Evolutionary conservation across 2,888 invertebrate genomes (phyloP).

Genomic region (Nomada hirtipes): DNA sequence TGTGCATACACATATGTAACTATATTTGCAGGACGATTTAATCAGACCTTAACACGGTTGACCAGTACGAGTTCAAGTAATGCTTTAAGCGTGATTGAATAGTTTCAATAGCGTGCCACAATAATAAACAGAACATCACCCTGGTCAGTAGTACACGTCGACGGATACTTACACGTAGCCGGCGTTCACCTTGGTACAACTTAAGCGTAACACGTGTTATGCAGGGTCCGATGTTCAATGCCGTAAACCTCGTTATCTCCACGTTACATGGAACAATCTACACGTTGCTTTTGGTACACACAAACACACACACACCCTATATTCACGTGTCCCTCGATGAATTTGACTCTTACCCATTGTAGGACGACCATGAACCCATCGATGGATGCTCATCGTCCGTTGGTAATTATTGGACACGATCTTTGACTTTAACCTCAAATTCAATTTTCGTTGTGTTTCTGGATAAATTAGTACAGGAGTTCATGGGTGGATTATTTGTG

Average conservation of each 20-base stretch:
- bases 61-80: neutral
- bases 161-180: neutral
- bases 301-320: neutral
- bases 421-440: too few species aligned
- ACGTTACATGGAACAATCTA: neutral
- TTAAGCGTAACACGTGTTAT: conserved; percentile 54
- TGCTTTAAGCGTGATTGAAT: neutral
- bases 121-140: too few species aligned
- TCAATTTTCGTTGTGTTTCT: too few species aligned
- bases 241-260: conserved; percentile 58
- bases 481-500: too few species aligned
- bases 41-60: neutral
- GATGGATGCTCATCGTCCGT: neutral
- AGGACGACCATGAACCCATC: neutral
- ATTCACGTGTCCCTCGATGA: neutral
- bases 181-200: conserved; percentile 55
- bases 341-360: neutral
- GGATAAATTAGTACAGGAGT: too few species aligned
- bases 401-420: neutral
- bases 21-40: conserved; percentile 8
- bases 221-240: conserved; percentile 71
- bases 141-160: neutral
- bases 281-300: neutral
- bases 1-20: neutral
- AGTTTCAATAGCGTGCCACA: conserved; percentile 5